These are phyloP conservation scores for Tricholaema leucomelas DNA, from an alignment of 2,113 vertebrate genomes.

Conservation along the genomic window DNA sequence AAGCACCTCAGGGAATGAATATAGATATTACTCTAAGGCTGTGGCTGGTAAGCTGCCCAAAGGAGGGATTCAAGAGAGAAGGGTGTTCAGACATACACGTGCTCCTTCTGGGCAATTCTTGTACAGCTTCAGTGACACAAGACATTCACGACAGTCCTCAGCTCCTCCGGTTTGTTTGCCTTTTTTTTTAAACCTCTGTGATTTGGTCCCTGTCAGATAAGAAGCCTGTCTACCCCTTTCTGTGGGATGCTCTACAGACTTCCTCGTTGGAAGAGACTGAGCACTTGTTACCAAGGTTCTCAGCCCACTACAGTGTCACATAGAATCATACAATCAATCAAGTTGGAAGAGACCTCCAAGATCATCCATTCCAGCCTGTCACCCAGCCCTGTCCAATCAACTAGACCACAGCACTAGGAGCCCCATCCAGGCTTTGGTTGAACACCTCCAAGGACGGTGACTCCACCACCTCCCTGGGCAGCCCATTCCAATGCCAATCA, in stretches of 20 bases:
- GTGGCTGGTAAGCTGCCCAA: background rate
- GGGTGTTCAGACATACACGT: background rate
- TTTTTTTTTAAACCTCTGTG: background rate
- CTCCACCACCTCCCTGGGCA: no score
- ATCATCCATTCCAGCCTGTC: no score
- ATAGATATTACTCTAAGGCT: rapidly evolving
- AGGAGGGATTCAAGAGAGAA: background rate
- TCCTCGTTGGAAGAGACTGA: background rate
- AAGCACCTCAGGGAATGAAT: background rate
- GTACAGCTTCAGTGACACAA: background rate
- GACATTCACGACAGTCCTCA: background rate
- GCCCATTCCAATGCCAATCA: no score
- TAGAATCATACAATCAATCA: no score
- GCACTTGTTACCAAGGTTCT: background rate
- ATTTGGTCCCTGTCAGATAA: background rate
- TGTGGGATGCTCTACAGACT: background rate
- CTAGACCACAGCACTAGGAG: no score
- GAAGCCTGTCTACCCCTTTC: background rate
- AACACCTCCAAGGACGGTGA: no score
- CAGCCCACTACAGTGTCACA: no score
- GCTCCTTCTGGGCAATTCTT: background rate
- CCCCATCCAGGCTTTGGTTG: no score
- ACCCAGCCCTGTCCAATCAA: no score
- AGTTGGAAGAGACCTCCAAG: no score
- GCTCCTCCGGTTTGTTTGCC: background rate